Percentiles rank a stretch among this genome's conserved stretches.
phyloP scores from a whole-genome alignment of 2,797 vertebrate genomes.

The Avahi laniger region DNA sequence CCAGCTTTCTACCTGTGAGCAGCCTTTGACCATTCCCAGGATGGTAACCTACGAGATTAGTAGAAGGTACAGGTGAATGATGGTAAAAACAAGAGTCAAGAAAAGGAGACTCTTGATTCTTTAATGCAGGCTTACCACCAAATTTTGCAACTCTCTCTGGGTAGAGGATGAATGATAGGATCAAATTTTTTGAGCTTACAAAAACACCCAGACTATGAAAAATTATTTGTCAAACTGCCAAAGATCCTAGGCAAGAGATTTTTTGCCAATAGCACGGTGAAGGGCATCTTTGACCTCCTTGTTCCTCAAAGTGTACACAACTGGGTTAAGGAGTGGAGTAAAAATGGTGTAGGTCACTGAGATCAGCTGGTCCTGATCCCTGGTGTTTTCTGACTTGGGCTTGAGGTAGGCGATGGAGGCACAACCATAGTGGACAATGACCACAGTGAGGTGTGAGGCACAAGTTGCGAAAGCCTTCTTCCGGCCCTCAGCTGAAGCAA shows the following conservation, averaged over 20 bases:
- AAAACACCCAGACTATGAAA: background rate
- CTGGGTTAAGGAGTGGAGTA: constrained; percentile 72
- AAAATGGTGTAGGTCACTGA: constrained; percentile 69
- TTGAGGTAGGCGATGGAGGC: constrained; percentile 75
- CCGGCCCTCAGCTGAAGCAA: constrained; percentile 55
- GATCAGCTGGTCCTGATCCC: constrained; percentile 65
- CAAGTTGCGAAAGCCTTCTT: constrained; percentile 78
- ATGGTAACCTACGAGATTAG: background rate
- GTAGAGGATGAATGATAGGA: background rate
- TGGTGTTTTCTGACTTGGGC: constrained; percentile 63
- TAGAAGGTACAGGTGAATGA: background rate
- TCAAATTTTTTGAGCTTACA: background rate
- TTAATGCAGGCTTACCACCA: background rate
- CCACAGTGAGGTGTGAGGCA: constrained; percentile 75
- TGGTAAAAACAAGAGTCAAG: background rate
- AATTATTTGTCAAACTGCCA: background rate
- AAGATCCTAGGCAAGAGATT: constrained; percentile 7
- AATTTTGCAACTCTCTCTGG: background rate
- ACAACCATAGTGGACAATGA: constrained; percentile 72
- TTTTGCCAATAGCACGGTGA: constrained; percentile 34
- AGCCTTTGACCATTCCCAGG: background rate
- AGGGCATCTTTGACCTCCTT: constrained; percentile 69
- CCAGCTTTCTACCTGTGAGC: background rate
- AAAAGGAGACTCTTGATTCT: background rate
- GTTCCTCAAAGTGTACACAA: constrained; percentile 71